phyloP scores from a whole-genome alignment of 2,113 vertebrate genomes.

The Oreotrochilus melanogaster region DNA sequence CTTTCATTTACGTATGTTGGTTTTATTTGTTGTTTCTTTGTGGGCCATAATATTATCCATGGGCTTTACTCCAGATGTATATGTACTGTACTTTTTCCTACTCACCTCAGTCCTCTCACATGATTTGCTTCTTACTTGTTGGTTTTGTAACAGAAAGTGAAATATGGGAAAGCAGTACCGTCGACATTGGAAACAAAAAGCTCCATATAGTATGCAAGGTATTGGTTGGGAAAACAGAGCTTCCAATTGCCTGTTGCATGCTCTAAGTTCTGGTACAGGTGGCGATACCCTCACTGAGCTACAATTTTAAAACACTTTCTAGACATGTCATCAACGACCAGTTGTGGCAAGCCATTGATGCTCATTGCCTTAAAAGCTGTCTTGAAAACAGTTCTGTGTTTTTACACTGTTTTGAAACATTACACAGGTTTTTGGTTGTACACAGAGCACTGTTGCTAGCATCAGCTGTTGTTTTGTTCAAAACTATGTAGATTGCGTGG shows the following conservation, averaged over 20 bases:
- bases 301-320: background rate
- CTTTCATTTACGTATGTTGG: background rate
- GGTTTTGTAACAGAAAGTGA: background rate
- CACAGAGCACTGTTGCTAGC: background rate
- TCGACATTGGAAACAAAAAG: background rate
- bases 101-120: background rate
- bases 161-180: background rate
- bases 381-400: background rate
- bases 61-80: background rate
- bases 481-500: background rate
- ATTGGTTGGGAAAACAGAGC: background rate
- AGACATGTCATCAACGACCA: accelerated
- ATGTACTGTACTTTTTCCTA: background rate
- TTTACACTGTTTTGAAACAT: background rate
- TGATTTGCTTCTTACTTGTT: background rate
- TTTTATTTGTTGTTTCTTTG: slow-evolving; percentile 8
- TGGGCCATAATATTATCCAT: background rate
- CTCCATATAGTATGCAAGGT: background rate
- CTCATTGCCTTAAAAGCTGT: background rate
- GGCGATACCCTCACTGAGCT: background rate
- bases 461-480: background rate
- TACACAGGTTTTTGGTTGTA: background rate
- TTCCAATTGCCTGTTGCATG: background rate
- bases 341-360: background rate
- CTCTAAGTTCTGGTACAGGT: background rate